Base-by-base conservation (phyloP, 53 echinoderm and acorn worm genomes). In the Pentamera pediparva region DNA sequence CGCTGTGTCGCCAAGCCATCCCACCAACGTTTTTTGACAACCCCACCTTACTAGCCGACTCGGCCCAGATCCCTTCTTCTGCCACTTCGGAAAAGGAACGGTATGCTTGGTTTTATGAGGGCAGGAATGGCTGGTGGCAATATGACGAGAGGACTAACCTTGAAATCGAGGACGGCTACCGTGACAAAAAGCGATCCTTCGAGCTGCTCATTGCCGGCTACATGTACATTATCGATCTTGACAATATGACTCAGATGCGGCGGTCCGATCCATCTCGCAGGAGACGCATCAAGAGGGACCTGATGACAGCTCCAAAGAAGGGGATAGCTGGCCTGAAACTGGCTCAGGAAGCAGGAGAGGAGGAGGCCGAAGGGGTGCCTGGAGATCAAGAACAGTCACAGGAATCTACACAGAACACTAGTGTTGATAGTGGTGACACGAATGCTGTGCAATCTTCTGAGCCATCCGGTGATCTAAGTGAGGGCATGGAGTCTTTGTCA, bases 101-200 rank as follows among this genome's bases (percentile, higher is more conserved):
- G 51, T 92, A 98, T 39, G 52, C 91, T 0, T 98, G 98, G 98
- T 98, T 83, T 70, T 98, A 98, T 50, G 98, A 98, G 62, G 98
- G 98, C 1, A 76, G 98, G 17, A 98, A 92, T 34, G 98, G 98
- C 22, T 98, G 98, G 98, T 98, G 98, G 98, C 88, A 98, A 84
- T 98, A 98, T 47, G 98, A 98, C 51, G 86, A 86, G 43, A 79
- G 98, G 13, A 98, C 91, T 15, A 79, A 83, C 45, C 81, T 41
- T 4, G 98, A 92, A 60, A 75, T 92, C 15, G 98, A 98, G 47
- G 91, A 85, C 32, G 85, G 86, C 11, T 98, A 98, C 39, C 65
- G 62, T 7, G 74, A 82, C 76, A 89, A 98, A 41, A 81, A 89
- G 72, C 38, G 89, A 30, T 79, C 80, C 4, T 83, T 98, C 83